Evolutionary conservation across 2,113 vertebrate genomes (phyloP).

Genomic region (Ariopsis seemanni): DNA sequence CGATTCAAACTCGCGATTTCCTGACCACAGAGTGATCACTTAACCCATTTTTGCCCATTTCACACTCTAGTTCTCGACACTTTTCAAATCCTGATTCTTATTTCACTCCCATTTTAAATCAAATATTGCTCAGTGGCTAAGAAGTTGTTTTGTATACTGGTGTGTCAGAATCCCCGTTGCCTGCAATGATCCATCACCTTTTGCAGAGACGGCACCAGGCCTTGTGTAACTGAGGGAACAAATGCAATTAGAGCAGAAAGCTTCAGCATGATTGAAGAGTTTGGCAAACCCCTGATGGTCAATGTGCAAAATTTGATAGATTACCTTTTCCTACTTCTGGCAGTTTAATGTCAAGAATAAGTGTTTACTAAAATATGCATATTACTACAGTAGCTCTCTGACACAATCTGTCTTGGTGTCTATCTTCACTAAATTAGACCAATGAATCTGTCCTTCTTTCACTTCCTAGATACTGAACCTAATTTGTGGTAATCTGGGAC

Average conservation of each 20-base stretch:
- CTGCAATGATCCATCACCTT: background rate
- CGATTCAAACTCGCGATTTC: background rate
- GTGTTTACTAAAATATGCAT: background rate
- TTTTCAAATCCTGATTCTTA: background rate
- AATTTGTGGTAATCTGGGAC: background rate
- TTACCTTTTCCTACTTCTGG: background rate
- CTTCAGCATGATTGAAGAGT: conserved; percentile 4
- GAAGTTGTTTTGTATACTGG: background rate
- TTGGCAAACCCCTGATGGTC: background rate
- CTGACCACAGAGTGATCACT: background rate
- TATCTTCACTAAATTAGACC: background rate
- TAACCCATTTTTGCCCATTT: background rate
- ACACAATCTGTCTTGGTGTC: background rate
- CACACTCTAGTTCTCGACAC: background rate
- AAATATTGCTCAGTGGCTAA: background rate
- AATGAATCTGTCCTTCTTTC: background rate
- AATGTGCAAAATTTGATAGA: background rate
- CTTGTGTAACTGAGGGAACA: background rate
- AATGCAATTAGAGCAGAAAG: conserved; percentile 6
- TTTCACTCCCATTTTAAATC: background rate
- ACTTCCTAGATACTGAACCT: background rate
- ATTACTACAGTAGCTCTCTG: background rate
- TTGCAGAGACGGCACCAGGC: background rate
- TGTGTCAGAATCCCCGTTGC: background rate
- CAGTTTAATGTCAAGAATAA: background rate